Conservation (phyloP, 2,797 vertebrate genomes). For the Spizella passerina region DNA sequence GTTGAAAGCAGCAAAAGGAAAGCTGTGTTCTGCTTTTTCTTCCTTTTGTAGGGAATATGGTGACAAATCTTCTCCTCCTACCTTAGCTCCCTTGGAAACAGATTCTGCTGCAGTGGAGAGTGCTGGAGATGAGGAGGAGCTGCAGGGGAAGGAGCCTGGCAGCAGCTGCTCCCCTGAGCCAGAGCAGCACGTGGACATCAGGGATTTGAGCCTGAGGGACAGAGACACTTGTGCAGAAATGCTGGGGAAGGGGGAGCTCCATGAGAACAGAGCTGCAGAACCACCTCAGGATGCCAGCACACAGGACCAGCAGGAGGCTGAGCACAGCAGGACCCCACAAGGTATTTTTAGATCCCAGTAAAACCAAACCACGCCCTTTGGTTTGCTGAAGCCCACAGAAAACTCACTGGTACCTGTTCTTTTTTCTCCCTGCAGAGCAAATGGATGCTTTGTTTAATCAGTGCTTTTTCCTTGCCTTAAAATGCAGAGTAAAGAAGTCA, state of each 20-base stretch:
- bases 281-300: conserved; percentile 16
- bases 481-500: conserved; percentile 90
- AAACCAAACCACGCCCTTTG: not conserved
- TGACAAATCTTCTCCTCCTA: conserved; percentile 88
- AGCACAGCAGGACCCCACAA: conserved; percentile 82
- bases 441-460: conserved; percentile 90
- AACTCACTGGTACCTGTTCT: not conserved
- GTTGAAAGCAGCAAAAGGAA: not conserved
- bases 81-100: conserved; percentile 72
- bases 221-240: not conserved
- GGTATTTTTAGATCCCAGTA: conserved; percentile 69
- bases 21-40: not conserved
- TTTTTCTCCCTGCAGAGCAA: conserved; percentile 78
- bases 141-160: conserved; percentile 21
- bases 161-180: not conserved
- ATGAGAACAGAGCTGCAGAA: conserved; percentile 1
- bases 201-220: conserved; percentile 50
- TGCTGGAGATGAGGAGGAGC: not conserved
- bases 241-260: not conserved
- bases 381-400: not conserved
- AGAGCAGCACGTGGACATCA: not conserved
- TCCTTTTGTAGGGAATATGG: conserved; percentile 84
- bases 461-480: conserved; percentile 94
- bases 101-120: conserved; percentile 46
- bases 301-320: conserved; percentile 53